Conservation (phyloP, 2,113 vertebrate genomes). For the Amia ocellicauda region DNA sequence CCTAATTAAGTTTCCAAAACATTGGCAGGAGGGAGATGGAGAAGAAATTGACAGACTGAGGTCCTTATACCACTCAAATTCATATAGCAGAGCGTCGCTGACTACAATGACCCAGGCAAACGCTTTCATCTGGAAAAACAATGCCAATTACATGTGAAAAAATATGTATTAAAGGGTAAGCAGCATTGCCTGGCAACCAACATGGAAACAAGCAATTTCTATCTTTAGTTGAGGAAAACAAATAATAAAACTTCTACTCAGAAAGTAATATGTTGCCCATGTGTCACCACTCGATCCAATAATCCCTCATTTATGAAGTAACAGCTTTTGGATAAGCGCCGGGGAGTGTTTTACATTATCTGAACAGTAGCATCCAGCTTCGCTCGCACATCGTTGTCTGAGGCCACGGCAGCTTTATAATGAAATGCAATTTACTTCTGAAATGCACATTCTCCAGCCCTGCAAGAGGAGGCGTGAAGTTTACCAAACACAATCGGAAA, state of each 20-base stretch:
- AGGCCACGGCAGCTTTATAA: not conserved
- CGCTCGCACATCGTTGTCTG: not conserved
- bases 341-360: conserved; percentile 22
- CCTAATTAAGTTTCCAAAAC: no score
- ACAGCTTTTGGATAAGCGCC: conserved; percentile 28
- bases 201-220: conserved; percentile 45
- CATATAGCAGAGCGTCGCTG: no score
- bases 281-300: not conserved
- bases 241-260: conserved; percentile 1
- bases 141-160: conserved; percentile 56
- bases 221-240: conserved; percentile 40
- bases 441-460: no score
- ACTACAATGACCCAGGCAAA: conserved; percentile 29
- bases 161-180: conserved; percentile 45
- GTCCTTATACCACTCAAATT: no score
- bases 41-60: no score
- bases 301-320: conserved; percentile 19
- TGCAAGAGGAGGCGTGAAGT: no score
- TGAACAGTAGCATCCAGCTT: conserved; percentile 18
- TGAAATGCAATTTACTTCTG: conserved; percentile 7
- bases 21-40: no score
- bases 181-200: conserved; percentile 51
- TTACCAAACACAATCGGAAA: no score
- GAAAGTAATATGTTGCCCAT: not conserved
- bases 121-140: conserved; percentile 51